phyloP scores from a whole-genome alignment of 2,113 vertebrate species.

The Pantherophis guttatus region DNA sequence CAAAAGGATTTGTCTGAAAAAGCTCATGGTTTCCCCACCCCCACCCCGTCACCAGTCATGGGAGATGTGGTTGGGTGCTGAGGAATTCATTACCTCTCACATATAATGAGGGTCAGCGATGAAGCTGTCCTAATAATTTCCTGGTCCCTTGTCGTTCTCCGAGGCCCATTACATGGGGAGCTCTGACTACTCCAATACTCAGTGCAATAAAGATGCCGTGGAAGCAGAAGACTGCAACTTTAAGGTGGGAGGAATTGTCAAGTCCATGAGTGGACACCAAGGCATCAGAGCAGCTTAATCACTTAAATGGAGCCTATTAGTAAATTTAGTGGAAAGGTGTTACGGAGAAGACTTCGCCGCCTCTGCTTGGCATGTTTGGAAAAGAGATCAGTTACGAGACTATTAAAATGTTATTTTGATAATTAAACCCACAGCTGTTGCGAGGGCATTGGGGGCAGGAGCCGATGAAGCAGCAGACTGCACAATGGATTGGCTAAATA shows the following conservation, averaged over 20 bases:
- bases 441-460: constrained; percentile 71
- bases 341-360: constrained; percentile 65
- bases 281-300: constrained; percentile 64
- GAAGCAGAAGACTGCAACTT: constrained; percentile 43
- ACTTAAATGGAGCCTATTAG: constrained; percentile 70
- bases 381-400: constrained; percentile 78
- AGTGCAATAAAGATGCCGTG: constrained; percentile 51
- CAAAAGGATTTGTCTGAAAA: constrained; percentile 62
- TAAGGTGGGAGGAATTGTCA: constrained; percentile 45
- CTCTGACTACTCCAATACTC: constrained; percentile 45
- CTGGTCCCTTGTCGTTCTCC: constrained; percentile 32
- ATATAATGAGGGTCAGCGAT: constrained; percentile 42
- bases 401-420: constrained; percentile 86
- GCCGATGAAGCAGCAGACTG: constrained; percentile 57
- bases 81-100: constrained; percentile 34
- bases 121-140: constrained; percentile 44
- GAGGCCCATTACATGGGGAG: constrained; percentile 56
- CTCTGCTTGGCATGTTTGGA: constrained; percentile 72
- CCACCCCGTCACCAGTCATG: constrained; percentile 30
- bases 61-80: constrained; percentile 44
- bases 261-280: constrained; percentile 50
- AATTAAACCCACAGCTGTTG: constrained; percentile 83
- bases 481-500: not conserved
- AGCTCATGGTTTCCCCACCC: constrained; percentile 49
- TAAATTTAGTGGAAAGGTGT: constrained; percentile 72